Evolutionary conservation across 2,888 invertebrate genomes (phyloP).

Genomic region (Cantharis rufa): DNA sequence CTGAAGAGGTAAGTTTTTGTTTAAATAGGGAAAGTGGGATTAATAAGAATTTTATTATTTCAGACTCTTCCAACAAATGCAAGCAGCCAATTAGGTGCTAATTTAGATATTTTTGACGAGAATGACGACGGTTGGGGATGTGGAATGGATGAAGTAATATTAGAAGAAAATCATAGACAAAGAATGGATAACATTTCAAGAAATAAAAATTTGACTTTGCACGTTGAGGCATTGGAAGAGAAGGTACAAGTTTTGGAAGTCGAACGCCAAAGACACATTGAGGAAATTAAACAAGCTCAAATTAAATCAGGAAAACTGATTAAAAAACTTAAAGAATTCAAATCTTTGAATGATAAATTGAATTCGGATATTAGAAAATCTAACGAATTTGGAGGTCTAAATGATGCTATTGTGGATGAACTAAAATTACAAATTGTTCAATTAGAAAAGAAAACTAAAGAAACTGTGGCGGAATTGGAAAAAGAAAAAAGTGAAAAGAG

Average conservation of each 20-base stretch:
- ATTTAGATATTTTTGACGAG: slow-evolving; percentile 47
- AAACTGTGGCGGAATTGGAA: slow-evolving; percentile 62
- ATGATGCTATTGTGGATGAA: slow-evolving; percentile 81
- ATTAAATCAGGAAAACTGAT: slow-evolving; percentile 77
- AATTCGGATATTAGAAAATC: slow-evolving; percentile 55
- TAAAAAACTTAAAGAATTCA: slow-evolving; percentile 83
- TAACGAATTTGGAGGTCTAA: slow-evolving; percentile 58
- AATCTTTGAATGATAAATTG: slow-evolving; percentile 67
- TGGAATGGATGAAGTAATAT: slow-evolving; percentile 59
- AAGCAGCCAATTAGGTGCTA: background rate
- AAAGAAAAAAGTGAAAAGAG: slow-evolving; percentile 71
- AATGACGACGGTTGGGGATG: slow-evolving; percentile 68
- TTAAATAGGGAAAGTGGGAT: background rate
- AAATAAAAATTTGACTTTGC: slow-evolving; percentile 45
- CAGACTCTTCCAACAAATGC: background rate
- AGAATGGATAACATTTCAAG: slow-evolving; percentile 35
- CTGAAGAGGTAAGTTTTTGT: background rate
- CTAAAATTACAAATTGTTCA: slow-evolving; percentile 68
- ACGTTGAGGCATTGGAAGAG: slow-evolving; percentile 61
- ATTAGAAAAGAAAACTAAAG: slow-evolving; percentile 68
- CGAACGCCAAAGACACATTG: slow-evolving; percentile 62
- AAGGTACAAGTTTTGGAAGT: slow-evolving; percentile 63
- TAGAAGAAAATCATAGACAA: slow-evolving; percentile 57
- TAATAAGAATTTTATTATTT: background rate
- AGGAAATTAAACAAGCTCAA: slow-evolving; percentile 68